Evolutionary conservation across 2,113 vertebrate species (phyloP).

Genomic region (Phrynosoma platyrhinos): DNA sequence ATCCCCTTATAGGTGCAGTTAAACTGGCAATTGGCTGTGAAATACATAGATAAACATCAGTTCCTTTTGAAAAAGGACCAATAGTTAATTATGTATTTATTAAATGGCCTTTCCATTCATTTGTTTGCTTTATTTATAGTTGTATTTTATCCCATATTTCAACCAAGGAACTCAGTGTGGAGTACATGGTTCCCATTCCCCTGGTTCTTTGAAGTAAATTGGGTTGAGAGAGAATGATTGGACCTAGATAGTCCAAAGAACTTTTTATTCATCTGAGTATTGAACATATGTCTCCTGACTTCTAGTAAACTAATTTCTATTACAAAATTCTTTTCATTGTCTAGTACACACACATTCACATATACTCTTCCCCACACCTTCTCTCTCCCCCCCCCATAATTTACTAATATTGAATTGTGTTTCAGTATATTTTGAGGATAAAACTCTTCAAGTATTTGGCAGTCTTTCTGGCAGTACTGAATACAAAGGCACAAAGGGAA

Average conservation of each 20-base stretch:
- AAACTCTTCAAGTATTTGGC: background rate
- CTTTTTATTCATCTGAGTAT: background rate
- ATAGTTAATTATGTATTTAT: no score
- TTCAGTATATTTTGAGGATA: fast-evolving
- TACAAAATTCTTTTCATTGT: background rate
- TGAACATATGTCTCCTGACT: background rate
- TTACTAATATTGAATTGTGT: background rate
- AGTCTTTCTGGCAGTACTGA: background rate
- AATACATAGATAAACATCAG: no score
- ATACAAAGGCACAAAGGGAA: conserved; percentile 24
- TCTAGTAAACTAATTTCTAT: background rate
- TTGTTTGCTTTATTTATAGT: background rate
- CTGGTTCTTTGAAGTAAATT: background rate
- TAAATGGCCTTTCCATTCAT: no score
- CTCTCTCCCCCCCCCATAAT: background rate
- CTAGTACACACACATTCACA: background rate
- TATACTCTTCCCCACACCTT: no score
- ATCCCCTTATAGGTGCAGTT: no score
- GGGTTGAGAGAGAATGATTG: background rate
- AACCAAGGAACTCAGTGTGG: background rate
- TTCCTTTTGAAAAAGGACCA: no score
- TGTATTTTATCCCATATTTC: background rate
- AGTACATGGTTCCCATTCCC: background rate
- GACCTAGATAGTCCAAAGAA: background rate
- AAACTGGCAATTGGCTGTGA: no score